Conservation (phyloP, 2,888 invertebrate species). For the Apodemia mormo region DNA sequence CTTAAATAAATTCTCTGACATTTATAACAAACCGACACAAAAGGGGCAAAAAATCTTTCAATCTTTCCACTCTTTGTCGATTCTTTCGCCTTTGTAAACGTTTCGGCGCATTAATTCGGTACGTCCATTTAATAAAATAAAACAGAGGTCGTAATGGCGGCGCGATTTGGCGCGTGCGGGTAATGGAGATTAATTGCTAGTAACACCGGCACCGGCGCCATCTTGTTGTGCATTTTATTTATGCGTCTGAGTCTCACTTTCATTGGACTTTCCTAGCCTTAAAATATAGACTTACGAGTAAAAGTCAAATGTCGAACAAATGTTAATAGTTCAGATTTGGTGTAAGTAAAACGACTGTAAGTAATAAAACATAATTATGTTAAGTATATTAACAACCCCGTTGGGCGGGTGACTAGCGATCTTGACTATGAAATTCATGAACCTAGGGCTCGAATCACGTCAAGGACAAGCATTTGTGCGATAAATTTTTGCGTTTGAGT, state of each 20-base stretch:
- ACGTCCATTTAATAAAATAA: conserved; percentile 77
- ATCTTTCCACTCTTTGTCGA: conserved; percentile 47
- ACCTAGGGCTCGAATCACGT: too few relatives aligned
- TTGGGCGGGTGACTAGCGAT: too few relatives aligned
- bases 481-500: too few relatives aligned
- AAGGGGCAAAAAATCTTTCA: conserved; percentile 58
- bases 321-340: too few relatives aligned
- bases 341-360: too few relatives aligned
- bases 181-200: conserved; percentile 78
- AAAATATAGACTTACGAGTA: conserved; percentile 6
- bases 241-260: conserved; percentile 58
- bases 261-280: conserved; percentile 8
- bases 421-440: too few relatives aligned
- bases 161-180: conserved; percentile 72
- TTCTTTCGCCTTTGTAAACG: conserved; percentile 66
- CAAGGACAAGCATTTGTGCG: too few relatives aligned
- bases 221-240: conserved; percentile 70
- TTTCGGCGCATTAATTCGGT: conserved; percentile 69
- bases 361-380: too few relatives aligned
- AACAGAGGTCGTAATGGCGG: conserved; percentile 70
- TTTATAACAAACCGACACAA: conserved; percentile 60
- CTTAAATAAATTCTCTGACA: conserved; percentile 53
- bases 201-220: conserved; percentile 65
- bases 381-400: too few relatives aligned
- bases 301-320: too few relatives aligned